Base-by-base conservation (phyloP, 2,797 vertebrate species). In the Erethizon dorsatum region DNA sequence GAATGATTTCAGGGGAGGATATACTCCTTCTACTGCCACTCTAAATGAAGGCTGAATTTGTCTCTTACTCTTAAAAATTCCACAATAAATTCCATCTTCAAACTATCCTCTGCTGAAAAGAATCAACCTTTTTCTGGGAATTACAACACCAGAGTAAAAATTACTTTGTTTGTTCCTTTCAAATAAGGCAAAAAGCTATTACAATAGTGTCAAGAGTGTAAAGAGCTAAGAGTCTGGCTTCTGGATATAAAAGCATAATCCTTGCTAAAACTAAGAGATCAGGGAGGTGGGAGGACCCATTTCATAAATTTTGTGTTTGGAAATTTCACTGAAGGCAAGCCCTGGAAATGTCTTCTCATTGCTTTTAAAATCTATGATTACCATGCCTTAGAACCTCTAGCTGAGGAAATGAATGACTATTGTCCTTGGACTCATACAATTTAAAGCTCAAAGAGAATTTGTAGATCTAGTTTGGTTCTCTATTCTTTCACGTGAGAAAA, bases 361-460 rank as follows among this genome's bases (percentile, higher is more conserved):
- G 12, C 22, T 89, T 95, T 91, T 56, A 91, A 89, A 84, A 63
- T n/a, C 65, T 93, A 28, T 63, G 52, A 31, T 65, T 77, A 22
- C n/a, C 13, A 67, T 24, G 18, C 45, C 37, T n/a, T 67, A 78
- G 28, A 5, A 78, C 2, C 18, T 91, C 22, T 54, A 45, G 20
- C 47, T 78, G 14, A 75, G 18, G 15, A 93, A 78, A 92, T 45
- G 20, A 83, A 47, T 84, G 41, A 52, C 37, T 2, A 88, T 45
- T 85, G 94, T 78, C 17, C 67, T 67, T 71, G 24, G n/a, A 57
- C 0, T 86, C 41, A 84, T 22, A 57, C 17, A 90, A 14, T 79
- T 28, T 82, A 45, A 75, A 80, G n/a, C 26, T 84, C 41, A 94
- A 80, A 84, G 59, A 83, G 0, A 71, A 10, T 1, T 83, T 61